Evolutionary conservation across 2,113 vertebrate genomes (phyloP).

Genomic region (Poicephalus gulielmi): DNA sequence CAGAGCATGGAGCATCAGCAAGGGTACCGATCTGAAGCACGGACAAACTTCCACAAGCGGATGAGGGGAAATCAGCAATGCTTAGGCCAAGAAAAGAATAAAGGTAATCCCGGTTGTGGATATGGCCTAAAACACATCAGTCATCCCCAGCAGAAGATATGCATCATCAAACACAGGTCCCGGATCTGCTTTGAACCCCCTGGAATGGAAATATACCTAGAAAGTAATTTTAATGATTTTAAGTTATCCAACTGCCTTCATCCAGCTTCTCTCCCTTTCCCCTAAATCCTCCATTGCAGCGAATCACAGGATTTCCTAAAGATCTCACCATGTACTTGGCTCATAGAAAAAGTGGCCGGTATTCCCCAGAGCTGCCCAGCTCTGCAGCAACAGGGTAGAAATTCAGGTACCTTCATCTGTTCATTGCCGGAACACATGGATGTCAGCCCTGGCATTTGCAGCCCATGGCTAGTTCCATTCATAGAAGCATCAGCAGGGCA

Average conservation of each 20-base stretch:
- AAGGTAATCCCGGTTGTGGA: not conserved
- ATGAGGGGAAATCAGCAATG: not conserved
- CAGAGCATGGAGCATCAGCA: not conserved
- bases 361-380: not conserved
- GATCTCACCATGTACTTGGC: not conserved
- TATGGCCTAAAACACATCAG: not conserved
- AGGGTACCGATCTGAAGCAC: not conserved
- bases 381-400: not conserved
- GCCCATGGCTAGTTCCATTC: fast-evolving
- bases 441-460: not conserved
- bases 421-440: not conserved
- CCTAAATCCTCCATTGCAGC: not conserved
- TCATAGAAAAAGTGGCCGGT: not conserved
- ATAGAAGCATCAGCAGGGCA: not conserved
- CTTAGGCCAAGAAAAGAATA: not conserved
- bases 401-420: not conserved
- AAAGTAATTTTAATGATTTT: not conserved
- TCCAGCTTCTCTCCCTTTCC: not conserved
- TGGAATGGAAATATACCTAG: not conserved
- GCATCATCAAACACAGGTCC: not conserved
- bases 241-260: not conserved
- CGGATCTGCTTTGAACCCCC: not conserved
- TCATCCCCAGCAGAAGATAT: not conserved
- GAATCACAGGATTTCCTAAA: not conserved
- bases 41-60: not conserved